A percentile compares a stretch with the other conserved stretches of the same genome.
phyloP scores from a whole-genome alignment of 2,888 invertebrate species.

The Zeuzera pyrina region DNA sequence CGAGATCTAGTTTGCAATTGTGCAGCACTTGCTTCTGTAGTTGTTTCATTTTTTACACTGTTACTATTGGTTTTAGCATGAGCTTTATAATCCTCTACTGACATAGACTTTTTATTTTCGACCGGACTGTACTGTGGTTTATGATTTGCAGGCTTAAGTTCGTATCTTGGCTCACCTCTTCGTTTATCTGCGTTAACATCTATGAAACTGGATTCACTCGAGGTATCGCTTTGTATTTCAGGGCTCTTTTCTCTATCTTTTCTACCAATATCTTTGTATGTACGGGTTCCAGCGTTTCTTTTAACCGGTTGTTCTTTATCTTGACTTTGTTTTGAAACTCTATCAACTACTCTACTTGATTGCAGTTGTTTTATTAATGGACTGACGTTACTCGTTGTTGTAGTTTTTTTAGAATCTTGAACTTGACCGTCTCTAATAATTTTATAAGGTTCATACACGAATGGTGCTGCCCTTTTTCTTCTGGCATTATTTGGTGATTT shows the following conservation, averaged over 20 bases:
- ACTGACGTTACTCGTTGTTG: conserved; percentile 46
- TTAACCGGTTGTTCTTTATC: conserved; percentile 38
- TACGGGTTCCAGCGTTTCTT: conserved; percentile 27
- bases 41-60: conserved; percentile 6
- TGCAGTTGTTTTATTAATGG: conserved; percentile 60
- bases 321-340: conserved; percentile 30
- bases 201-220: conserved; percentile 30
- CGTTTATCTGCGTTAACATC: conserved; percentile 46
- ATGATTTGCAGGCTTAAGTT: conserved; percentile 45
- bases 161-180: conserved; percentile 59
- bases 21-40: conserved; percentile 11
- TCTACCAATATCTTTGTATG: conserved; percentile 52
- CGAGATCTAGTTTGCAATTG: conserved; percentile 11
- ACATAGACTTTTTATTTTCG: conserved; percentile 42
- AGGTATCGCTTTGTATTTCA: conserved; percentile 20
- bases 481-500: conserved; percentile 22
- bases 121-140: conserved; percentile 46
- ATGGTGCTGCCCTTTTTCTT: conserved; percentile 42
- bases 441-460: conserved; percentile 65
- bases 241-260: conserved; percentile 35
- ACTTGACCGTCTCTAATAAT: conserved; percentile 53
- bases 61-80: conserved; percentile 10
- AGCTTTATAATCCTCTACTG: conserved; percentile 38
- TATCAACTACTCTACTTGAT: conserved; percentile 47
- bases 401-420: conserved; percentile 54